A percentile compares a stretch with the other conserved stretches of the same genome.
Conservation (phyloP, 2,113 vertebrate species). For the Chloropsis cyanopogon region DNA sequence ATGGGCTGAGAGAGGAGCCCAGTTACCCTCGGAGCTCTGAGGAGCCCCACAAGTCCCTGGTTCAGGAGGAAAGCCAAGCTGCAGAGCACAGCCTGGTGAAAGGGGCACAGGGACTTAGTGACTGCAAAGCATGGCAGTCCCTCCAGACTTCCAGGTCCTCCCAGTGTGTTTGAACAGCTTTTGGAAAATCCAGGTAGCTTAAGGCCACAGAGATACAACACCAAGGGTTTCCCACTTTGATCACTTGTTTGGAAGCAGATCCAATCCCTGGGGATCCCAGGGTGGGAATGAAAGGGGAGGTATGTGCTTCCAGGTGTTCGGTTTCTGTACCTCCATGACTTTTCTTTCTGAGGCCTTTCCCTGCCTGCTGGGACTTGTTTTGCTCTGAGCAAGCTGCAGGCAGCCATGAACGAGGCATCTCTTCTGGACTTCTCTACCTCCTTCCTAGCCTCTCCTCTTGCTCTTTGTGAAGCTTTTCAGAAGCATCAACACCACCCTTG, state of each 20-base stretch:
- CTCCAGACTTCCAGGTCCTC: neutral
- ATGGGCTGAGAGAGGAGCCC: neutral
- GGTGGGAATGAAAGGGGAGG: neutral
- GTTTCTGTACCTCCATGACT: neutral
- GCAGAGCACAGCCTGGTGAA: neutral
- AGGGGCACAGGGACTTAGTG: neutral
- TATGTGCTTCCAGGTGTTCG: constrained; percentile 1
- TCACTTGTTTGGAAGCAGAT: neutral
- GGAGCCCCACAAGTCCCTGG: neutral
- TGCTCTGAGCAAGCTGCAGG: neutral
- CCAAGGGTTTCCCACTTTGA: neutral
- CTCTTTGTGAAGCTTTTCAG: neutral
- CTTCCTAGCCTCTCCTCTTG: neutral
- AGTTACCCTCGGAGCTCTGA: neutral
- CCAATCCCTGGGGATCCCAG: neutral
- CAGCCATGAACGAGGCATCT: neutral
- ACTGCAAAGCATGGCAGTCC: neutral
- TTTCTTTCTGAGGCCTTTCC: neutral
- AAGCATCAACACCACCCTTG: neutral
- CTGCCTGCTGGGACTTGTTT: constrained; percentile 25
- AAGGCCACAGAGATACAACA: neutral
- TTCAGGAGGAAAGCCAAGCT: neutral
- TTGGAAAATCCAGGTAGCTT: neutral
- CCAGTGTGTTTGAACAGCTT: neutral
- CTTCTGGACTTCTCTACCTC: neutral